These are phyloP conservation scores for Isurus oxyrinchus DNA, from an alignment of 2,113 vertebrate genomes.

Conservation along the genomic window DNA sequence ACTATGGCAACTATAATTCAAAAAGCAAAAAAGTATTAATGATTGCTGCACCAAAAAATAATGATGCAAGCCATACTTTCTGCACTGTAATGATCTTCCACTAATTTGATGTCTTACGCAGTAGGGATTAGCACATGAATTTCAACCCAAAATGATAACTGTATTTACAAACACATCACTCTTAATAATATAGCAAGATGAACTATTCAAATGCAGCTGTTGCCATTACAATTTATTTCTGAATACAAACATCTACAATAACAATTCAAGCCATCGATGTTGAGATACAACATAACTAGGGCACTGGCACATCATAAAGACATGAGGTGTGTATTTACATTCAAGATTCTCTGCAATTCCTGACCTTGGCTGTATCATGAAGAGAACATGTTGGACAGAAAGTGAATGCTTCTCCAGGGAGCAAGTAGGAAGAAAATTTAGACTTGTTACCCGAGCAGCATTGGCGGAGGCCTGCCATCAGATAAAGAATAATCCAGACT, in stretches of 20 bases:
- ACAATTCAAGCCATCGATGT: neutral
- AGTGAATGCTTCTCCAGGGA: neutral
- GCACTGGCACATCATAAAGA: neutral
- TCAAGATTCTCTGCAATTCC: neutral
- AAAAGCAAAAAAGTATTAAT: neutral
- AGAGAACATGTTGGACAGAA: neutral
- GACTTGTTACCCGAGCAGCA: neutral
- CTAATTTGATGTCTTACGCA: neutral
- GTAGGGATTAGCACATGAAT: neutral
- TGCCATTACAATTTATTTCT: neutral
- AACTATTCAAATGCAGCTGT: neutral
- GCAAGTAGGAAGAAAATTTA: neutral
- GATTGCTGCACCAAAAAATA: neutral
- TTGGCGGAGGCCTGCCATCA: neutral
- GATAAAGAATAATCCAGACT: neutral
- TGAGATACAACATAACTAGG: neutral
- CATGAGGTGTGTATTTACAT: neutral
- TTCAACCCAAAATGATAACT: neutral
- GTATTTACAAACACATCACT: neutral
- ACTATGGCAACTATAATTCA: slow-evolving; percentile 10
- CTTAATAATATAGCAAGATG: neutral
- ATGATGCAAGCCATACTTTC: neutral
- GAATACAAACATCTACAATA: neutral
- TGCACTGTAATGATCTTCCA: neutral
- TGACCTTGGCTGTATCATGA: neutral